phyloP scores from a whole-genome alignment of 2,797 vertebrate genomes.

The Alcedo quadribrachys region DNA sequence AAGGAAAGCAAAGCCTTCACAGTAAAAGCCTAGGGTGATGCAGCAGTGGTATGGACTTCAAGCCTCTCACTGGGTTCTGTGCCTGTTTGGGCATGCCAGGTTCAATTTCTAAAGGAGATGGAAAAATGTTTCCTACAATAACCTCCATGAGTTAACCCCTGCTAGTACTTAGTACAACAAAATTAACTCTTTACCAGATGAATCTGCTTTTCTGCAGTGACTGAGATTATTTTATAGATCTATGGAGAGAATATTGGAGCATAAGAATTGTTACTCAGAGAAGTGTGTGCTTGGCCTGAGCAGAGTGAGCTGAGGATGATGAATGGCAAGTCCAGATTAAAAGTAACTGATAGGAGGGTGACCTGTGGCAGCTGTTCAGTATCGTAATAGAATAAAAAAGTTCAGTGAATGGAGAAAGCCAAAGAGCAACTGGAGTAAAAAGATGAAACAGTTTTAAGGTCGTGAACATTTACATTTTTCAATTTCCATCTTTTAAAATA shows the following conservation, averaged over 20 bases:
- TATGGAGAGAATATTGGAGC: neutral
- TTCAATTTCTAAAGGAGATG: neutral
- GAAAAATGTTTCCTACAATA: neutral
- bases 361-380: neutral
- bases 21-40: neutral
- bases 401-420: neutral
- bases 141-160: neutral
- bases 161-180: neutral
- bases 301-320: neutral
- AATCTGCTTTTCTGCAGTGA: neutral
- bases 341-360: neutral
- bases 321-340: neutral
- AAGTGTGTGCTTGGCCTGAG: neutral
- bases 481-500: slow-evolving; percentile 8
- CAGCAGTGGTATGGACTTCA: neutral
- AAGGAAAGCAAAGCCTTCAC: neutral
- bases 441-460: neutral
- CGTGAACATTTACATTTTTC: neutral
- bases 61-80: neutral
- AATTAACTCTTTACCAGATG: neutral
- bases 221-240: neutral
- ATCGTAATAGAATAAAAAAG: neutral
- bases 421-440: neutral
- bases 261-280: neutral
- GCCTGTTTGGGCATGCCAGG: neutral